A percentile compares a stretch with the other conserved stretches of the same genome.
Conservation (phyloP, 1,140 invertebrate genomes). For the Bombus vancouverensis region DNA sequence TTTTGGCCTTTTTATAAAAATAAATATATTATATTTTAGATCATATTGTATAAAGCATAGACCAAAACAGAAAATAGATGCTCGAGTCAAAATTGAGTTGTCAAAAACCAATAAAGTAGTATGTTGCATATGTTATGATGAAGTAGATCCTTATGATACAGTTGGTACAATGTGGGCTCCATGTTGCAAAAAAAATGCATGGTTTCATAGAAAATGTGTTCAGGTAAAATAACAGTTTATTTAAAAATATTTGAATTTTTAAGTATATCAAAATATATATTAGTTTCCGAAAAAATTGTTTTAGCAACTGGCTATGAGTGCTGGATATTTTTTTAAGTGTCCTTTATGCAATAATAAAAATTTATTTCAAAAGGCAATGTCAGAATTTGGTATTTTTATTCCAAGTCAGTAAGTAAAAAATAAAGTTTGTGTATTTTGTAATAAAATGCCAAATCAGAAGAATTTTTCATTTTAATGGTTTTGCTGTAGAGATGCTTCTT, state of each 20-base stretch:
- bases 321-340: slow-evolving; percentile 88
- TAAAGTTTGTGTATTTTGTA: neutral
- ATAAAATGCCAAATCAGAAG: neutral
- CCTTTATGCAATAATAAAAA: slow-evolving; percentile 86
- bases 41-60: slow-evolving; percentile 85
- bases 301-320: slow-evolving; percentile 85
- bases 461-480: neutral
- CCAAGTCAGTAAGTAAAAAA: slow-evolving; percentile 83
- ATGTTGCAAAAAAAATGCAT: slow-evolving; percentile 85
- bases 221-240: slow-evolving; percentile 78
- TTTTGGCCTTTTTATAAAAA: neutral
- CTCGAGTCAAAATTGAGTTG: slow-evolving; percentile 65
- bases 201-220: slow-evolving; percentile 85
- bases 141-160: slow-evolving; percentile 77
- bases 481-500: slow-evolving; percentile 85
- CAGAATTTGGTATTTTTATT: slow-evolving; percentile 85
- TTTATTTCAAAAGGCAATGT: slow-evolving; percentile 85
- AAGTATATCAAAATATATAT: neutral
- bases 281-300: slow-evolving; percentile 62
- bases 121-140: slow-evolving; percentile 85
- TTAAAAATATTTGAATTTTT: slow-evolving; percentile 7
- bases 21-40: slow-evolving; percentile 28
- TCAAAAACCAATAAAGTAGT: slow-evolving; percentile 64
- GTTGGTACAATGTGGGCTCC: slow-evolving; percentile 83
- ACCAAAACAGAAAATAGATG: slow-evolving; percentile 82